Evolutionary conservation across 2,113 vertebrate species (phyloP).

Genomic region (Taxidea taxus): DNA sequence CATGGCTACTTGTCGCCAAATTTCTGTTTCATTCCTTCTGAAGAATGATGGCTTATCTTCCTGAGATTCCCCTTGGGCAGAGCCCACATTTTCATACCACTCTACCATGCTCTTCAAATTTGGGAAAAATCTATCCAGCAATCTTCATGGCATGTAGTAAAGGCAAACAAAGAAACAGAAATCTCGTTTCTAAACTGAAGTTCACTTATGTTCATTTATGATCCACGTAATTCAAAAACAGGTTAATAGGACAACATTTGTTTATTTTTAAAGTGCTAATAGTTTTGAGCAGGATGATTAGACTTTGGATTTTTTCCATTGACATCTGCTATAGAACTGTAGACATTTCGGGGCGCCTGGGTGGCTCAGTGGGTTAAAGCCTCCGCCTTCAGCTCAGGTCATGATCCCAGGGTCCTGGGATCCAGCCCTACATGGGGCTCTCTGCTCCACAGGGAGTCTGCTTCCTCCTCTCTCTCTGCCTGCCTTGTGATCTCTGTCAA

Average conservation of each 20-base stretch:
- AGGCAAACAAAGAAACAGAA: conserved; percentile 31
- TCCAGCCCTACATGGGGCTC: too few species aligned
- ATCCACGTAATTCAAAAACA: neutral
- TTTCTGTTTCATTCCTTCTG: neutral
- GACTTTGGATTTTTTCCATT: neutral
- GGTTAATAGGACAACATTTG: neutral
- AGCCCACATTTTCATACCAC: neutral
- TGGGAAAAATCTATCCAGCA: neutral
- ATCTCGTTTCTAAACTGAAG: neutral
- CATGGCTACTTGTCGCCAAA: neutral
- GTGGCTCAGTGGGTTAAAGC: too few species aligned
- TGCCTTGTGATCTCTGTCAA: too few species aligned
- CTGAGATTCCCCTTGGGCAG: neutral
- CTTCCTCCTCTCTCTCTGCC: too few species aligned
- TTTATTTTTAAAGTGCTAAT: neutral
- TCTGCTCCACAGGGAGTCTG: too few species aligned
- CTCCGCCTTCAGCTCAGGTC: too few species aligned
- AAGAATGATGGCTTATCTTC: neutral
- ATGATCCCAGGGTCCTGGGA: too few species aligned
- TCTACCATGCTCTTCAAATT: neutral
- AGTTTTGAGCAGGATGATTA: neutral
- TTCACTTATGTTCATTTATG: neutral
- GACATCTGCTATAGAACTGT: too few species aligned
- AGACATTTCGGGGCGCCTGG: too few species aligned
- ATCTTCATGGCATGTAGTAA: neutral